Base-by-base conservation (phyloP, 2,888 invertebrate species). In the Anaspis maculata region DNA sequence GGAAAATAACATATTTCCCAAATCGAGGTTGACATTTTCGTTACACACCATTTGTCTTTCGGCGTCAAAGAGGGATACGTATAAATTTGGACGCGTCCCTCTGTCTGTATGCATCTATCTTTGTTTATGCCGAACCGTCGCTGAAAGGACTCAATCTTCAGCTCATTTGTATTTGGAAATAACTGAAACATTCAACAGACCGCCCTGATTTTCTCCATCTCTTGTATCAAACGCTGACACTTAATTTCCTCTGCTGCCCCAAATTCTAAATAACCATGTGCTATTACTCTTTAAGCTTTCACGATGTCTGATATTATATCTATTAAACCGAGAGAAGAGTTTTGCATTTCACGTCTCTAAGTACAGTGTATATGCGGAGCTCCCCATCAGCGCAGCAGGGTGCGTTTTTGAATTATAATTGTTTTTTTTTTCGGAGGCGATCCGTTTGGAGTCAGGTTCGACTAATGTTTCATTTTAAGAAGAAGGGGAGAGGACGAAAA, bases 161-260 rank as follows among this genome's bases (percentile, higher is more conserved):
- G 40, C 45, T 48, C 51, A 45, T 48, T 52, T 50, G 45, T 49
- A 42, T 50, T 46, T 45, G 44, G 33, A 48, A 48, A 50, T 48
- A 46, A 43, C 46, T 38, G 39, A 51, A 48, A 46, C 45, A 47
- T 48, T 41, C 42, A 37, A 38, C 45, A 33, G 46, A 41, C 44
- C 44, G 41, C 32, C 34, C 37, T 30, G 47, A 46, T 50, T 51
- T 52, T 45, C 48, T 48, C 46, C 46, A 37, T 51, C 51, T 51
- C 49, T 51, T 49, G 51, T 51, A 54, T 54, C 54, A 57, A 57
- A 45, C 45, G 49, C 52, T 54, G 54, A 54, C 54, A 54, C 54
- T 57, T 53, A 53, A 53, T 53, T 53, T 53, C 55, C 55, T 57
- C 49, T 53, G 46, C 46, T 46, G 48, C 42, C 51, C 52, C 48